Conservation (phyloP, 2,888 invertebrate species). For the Eurytoma adleriae region DNA sequence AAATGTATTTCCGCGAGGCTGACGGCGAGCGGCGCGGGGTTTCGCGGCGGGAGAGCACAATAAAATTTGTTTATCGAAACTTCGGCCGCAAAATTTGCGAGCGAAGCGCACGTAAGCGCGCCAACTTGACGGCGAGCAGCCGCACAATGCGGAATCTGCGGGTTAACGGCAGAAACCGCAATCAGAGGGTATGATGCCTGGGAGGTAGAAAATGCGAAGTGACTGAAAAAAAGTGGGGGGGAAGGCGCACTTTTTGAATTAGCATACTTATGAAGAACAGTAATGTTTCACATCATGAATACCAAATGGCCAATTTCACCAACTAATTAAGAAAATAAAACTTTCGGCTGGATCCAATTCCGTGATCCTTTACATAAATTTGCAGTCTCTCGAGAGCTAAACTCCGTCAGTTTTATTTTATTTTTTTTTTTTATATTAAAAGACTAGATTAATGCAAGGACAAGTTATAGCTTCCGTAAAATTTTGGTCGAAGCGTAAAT, state of each 20-base stretch:
- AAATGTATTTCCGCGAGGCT: background rate
- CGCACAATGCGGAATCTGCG: background rate
- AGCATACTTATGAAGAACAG: constrained; percentile 41
- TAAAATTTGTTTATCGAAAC: constrained; percentile 15
- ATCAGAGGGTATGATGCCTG: too few relatives aligned
- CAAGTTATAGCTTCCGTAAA: too few relatives aligned
- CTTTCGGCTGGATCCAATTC: constrained; percentile 5
- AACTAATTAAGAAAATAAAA: constrained; percentile 42
- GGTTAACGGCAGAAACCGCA: background rate
- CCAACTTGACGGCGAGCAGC: background rate
- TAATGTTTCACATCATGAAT: constrained; percentile 27
- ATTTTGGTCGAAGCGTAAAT: too few relatives aligned
- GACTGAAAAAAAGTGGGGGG: background rate
- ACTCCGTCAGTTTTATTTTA: background rate
- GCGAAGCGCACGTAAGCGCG: background rate
- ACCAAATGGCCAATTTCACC: constrained; percentile 34
- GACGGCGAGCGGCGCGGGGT: background rate
- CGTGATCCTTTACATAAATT: constrained; percentile 29
- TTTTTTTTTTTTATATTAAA: background rate
- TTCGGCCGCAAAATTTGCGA: background rate
- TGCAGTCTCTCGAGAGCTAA: background rate
- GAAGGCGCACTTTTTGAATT: constrained; percentile 28
- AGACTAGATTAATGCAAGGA: background rate
- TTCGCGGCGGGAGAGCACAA: constrained; percentile 7
- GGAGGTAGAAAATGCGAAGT: background rate